Evolutionary conservation across 2,888 invertebrate genomes (phyloP), one percentile per base, ranked within the genome.

Genomic region (Odiellus spinosus): DNA sequence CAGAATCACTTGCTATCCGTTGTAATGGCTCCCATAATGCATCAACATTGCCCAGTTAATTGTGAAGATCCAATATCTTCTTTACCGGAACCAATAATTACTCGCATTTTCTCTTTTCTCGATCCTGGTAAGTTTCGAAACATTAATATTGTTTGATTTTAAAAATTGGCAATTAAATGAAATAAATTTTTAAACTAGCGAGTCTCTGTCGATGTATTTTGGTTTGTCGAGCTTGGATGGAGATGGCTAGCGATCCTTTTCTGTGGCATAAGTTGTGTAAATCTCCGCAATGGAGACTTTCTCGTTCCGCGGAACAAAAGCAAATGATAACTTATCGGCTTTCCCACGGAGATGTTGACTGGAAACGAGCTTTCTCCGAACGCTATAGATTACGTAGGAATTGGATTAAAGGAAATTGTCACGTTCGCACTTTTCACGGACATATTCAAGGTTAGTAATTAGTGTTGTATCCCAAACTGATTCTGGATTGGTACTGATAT

Each of bases 341-440:
- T 21, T 56, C 60, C 11, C 60, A 61, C 47, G 63, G 64, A 15
- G 59, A 58, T 47, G 61, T 65, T 42, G 59, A 70, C 67, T 70
- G 69, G 69, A 67, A 67, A 56, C 58, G 60, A 49, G 67, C 67
- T 17, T 71, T 70, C 62, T 63, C 67, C 19, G 70, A 71, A 53
- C 59, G 70, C 33, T 71, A 59, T 54, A 59, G 67, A 14, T 56
- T 71, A 33, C 59, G 67, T 44, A 61, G 67, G 40, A 71, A 71
- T 56, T 72, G 71, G 71, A 55, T 69, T 46, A 62, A 60, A 44
- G 71, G 70, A 11, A 60, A 67, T 47, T 72, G 70, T 56, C 67
- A 68, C 46, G 67, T 72, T 3, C 58, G 71, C 19, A 71, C 70
- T 15, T 71, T 71, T 60, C 66, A 68, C 57, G 71, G 71, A 21